phyloP scores from a whole-genome alignment of 2,113 vertebrate genomes.

The Oreochromis spilurus region DNA sequence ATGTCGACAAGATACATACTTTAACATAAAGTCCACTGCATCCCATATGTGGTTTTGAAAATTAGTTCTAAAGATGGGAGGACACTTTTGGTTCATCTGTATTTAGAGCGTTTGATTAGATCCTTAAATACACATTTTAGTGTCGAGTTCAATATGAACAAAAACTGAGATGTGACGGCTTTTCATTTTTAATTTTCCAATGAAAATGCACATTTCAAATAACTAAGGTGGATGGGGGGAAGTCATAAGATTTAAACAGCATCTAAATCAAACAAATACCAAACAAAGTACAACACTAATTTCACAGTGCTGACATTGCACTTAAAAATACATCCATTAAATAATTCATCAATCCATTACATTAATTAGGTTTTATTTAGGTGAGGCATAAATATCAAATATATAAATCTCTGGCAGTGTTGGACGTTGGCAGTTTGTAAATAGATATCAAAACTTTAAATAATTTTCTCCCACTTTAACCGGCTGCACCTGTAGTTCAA shows the following conservation, averaged over 20 bases:
- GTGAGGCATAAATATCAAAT: neutral
- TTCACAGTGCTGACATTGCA: neutral
- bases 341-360: neutral
- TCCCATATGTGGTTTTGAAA: neutral
- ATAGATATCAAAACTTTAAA: neutral
- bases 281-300: neutral
- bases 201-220: neutral
- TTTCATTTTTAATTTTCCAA: neutral
- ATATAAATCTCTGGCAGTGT: neutral
- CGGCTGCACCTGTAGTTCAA: neutral
- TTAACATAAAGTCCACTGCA: fast-evolving
- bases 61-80: neutral
- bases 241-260: neutral
- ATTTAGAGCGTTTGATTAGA: neutral
- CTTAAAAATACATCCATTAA: neutral
- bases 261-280: neutral
- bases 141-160: neutral
- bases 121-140: neutral
- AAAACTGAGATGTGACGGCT: neutral
- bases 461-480: neutral
- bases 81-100: neutral
- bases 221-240: fast-evolving
- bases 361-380: neutral
- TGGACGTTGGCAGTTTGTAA: neutral
- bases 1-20: neutral